A percentile compares a stretch with the other conserved stretches of the same genome.
Evolutionary conservation across 2,888 invertebrate genomes (phyloP).

Genomic region (Ametastegia equiseti): DNA sequence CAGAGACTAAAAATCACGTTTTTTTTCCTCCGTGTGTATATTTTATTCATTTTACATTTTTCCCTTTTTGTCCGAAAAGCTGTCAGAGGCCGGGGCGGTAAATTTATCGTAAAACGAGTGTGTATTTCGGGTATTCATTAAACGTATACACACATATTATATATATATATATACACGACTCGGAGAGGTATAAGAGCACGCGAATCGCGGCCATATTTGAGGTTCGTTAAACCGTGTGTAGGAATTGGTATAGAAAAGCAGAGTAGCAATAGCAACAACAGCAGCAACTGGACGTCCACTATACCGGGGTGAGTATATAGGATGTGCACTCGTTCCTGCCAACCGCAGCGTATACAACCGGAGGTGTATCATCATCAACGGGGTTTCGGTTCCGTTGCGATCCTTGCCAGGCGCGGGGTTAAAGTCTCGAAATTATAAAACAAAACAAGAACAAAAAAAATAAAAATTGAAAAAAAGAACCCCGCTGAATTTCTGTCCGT

Average conservation of each 20-base stretch:
- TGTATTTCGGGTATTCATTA: conserved; percentile 6
- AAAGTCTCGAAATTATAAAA: conserved; percentile 38
- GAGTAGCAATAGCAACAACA: no score
- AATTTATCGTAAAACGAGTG: conserved; percentile 9
- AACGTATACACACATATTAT: background rate
- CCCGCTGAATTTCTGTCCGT: background rate
- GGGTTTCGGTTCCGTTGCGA: no score
- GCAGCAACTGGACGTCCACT: conserved; percentile 11
- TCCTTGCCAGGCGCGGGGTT: conserved; percentile 3
- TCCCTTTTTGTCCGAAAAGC: background rate
- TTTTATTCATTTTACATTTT: background rate
- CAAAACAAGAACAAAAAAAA: background rate
- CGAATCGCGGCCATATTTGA: conserved; percentile 39
- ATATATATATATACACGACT: background rate
- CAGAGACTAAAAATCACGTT: background rate
- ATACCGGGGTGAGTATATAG: background rate
- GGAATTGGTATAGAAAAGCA: conserved; percentile 28
- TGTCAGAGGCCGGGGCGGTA: background rate
- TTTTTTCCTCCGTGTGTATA: background rate
- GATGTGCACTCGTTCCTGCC: conserved; percentile 32
- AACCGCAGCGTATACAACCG: conserved; percentile 42
- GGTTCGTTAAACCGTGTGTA: conserved; percentile 35
- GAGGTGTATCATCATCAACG: conserved; percentile 33
- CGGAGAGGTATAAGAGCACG: no score
- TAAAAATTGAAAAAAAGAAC: no score